These are phyloP conservation scores for Ophiothrix spiculata DNA, from an alignment of 35 echinoderm and acorn worm species.

Conservation along the genomic window DNA sequence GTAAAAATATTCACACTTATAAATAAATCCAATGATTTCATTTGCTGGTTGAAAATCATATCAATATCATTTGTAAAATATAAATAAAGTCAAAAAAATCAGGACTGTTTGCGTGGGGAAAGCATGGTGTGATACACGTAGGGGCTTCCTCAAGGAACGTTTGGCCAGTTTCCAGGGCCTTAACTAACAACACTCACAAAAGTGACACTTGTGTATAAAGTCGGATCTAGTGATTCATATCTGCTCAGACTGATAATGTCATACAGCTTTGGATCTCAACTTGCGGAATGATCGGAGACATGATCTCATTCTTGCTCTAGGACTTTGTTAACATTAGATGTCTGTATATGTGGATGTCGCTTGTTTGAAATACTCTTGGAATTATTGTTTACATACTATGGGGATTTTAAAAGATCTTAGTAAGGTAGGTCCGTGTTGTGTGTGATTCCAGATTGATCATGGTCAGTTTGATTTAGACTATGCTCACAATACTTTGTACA, in stretches of 20 bases:
- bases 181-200: too few species aligned
- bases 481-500: too few species aligned
- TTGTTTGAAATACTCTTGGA: background rate
- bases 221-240: background rate
- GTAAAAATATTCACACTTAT: too few species aligned
- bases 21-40: too few species aligned
- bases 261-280: background rate
- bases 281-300: background rate
- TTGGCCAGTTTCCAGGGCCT: background rate
- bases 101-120: background rate
- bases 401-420: conserved; percentile 2
- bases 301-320: background rate
- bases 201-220: background rate
- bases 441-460: too few species aligned
- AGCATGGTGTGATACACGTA: background rate
- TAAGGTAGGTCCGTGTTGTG: too few species aligned
- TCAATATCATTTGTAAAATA: too few species aligned
- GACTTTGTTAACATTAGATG: background rate
- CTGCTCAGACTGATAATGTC: conserved; percentile 5
- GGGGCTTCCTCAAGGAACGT: background rate
- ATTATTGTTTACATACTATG: background rate
- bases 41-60: too few species aligned
- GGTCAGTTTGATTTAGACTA: too few species aligned
- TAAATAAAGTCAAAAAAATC: too few species aligned
- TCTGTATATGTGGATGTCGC: background rate